Conservation (phyloP, 2,888 invertebrate species). For the Phortica magna region DNA sequence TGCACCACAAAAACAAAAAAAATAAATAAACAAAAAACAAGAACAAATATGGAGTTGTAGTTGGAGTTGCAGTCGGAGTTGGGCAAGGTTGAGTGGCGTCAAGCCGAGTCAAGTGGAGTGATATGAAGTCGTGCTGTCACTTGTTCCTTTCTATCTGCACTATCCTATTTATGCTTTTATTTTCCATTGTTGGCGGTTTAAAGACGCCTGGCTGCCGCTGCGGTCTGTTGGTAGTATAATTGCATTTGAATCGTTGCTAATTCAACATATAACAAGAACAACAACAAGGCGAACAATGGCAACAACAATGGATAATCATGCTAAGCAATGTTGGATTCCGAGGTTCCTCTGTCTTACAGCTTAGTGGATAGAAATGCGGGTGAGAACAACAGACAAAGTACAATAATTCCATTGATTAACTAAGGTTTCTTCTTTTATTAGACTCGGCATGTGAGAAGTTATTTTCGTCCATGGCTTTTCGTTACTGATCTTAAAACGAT, state of each 20-base stretch:
- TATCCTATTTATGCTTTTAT: neutral
- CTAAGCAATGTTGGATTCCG: too few species aligned
- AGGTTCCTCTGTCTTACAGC: too few species aligned
- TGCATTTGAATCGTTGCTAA: constrained; percentile 18
- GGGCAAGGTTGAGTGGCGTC: neutral
- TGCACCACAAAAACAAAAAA: constrained; percentile 51
- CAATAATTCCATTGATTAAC: too few species aligned
- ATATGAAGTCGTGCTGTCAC: neutral
- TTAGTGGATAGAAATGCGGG: too few species aligned
- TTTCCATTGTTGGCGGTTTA: neutral
- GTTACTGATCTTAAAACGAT: too few species aligned
- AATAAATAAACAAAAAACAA: neutral
- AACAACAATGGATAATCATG: neutral
- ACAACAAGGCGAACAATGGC: neutral
- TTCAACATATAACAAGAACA: constrained; percentile 1
- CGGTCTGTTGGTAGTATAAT: neutral
- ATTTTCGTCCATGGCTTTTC: too few species aligned
- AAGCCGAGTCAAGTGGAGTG: constrained; percentile 1
- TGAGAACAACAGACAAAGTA: too few species aligned
- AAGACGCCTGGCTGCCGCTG: neutral
- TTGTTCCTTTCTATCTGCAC: neutral
- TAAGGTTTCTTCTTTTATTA: too few species aligned
- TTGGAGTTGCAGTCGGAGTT: too few species aligned
- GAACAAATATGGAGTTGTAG: constrained; percentile 27
- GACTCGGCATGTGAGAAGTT: too few species aligned